phyloP scores from a whole-genome alignment of 2,888 invertebrate species.

The Cryptosula pallasiana region DNA sequence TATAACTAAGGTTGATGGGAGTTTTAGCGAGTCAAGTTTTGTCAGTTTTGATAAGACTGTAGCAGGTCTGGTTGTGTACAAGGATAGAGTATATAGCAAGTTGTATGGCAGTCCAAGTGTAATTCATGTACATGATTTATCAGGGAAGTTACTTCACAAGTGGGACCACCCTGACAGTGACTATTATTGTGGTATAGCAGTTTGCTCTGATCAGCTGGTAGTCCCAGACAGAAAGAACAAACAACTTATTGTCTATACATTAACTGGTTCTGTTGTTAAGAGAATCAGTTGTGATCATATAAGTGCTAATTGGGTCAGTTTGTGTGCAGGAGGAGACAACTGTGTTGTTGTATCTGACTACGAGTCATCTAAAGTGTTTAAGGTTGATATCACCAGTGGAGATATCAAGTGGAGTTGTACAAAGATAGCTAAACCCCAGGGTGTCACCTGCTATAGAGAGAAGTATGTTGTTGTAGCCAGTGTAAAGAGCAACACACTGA shows the following conservation, averaged over 20 bases:
- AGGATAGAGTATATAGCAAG: too few species aligned
- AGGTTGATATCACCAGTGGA: not conserved
- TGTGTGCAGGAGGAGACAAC: not conserved
- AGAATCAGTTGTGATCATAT: not conserved
- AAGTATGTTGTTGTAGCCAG: not conserved
- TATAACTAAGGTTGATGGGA: too few species aligned
- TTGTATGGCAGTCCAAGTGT: too few species aligned
- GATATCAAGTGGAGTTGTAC: not conserved
- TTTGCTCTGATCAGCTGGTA: not conserved
- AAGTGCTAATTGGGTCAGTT: not conserved
- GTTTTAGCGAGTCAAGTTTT: too few species aligned
- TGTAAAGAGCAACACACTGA: too few species aligned
- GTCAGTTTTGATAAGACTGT: too few species aligned
- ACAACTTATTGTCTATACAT: not conserved
- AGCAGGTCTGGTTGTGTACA: too few species aligned
- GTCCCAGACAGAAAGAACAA: not conserved
- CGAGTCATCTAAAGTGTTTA: not conserved
- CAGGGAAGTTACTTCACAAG: too few species aligned
- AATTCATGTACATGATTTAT: too few species aligned
- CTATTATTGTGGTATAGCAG: too few species aligned
- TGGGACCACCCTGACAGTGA: too few species aligned
- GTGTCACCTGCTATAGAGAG: not conserved
- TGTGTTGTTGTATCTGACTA: not conserved
- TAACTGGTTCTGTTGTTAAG: not conserved
- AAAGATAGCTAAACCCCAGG: not conserved